Evolutionary conservation across 2,797 vertebrate genomes (phyloP).

Genomic region (Takifugu rubripes): DNA sequence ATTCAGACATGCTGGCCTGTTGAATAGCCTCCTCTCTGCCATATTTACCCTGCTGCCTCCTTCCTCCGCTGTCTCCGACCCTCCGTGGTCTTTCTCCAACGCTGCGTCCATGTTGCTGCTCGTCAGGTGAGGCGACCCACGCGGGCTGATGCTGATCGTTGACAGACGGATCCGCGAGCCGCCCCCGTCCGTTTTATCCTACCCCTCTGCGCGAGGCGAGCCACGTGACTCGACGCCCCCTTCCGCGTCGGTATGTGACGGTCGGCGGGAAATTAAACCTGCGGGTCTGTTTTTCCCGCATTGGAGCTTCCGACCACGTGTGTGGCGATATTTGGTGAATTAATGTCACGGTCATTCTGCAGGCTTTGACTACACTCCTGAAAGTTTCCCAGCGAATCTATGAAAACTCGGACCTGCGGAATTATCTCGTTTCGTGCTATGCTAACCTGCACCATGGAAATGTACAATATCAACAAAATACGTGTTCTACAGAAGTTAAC

Average conservation of each 20-base stretch:
- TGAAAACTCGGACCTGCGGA: too few relatives aligned
- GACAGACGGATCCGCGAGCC: constrained; percentile 6
- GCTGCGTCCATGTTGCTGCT: constrained; percentile 70
- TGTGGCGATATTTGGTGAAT: background rate
- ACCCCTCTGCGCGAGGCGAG: constrained; percentile 20
- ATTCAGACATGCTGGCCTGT: background rate
- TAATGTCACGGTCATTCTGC: too few relatives aligned
- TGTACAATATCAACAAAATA: too few relatives aligned
- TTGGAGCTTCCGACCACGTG: constrained; percentile 19
- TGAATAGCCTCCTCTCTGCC: background rate
- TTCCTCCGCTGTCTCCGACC: constrained; percentile 26
- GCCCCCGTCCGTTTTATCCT: constrained; percentile 33
- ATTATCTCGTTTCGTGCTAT: too few relatives aligned
- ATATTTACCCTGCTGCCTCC: constrained; percentile 43
- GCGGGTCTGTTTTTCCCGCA: constrained; percentile 58
- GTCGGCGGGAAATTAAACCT: constrained; percentile 44
- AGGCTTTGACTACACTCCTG: too few relatives aligned
- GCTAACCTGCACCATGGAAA: too few relatives aligned
- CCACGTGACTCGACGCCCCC: constrained; percentile 68
- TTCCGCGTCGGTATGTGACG: constrained; percentile 37
- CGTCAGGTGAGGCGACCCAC: constrained; percentile 27
- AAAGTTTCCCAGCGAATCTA: too few relatives aligned
- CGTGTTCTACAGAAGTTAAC: too few relatives aligned
- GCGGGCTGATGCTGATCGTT: constrained; percentile 17
- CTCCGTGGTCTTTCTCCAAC: constrained; percentile 61